phyloP scores from a whole-genome alignment of 2,888 invertebrate genomes.

The Platerodrilus igneus region DNA sequence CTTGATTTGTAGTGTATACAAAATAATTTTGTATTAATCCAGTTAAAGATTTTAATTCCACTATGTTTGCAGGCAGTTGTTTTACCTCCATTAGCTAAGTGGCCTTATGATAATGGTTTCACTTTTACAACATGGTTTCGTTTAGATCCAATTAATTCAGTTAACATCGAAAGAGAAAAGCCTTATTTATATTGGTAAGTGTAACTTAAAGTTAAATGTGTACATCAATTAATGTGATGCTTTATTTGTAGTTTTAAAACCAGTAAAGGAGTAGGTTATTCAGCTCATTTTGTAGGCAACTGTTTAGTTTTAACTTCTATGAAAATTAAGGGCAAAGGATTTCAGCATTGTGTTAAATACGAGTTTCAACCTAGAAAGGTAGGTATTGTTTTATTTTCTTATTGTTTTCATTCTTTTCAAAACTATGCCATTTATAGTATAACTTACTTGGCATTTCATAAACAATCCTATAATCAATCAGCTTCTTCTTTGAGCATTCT shows the following conservation, averaged over 20 bases:
- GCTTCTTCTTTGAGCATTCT: no score
- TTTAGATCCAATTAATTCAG: constrained; percentile 96
- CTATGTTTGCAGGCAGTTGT: constrained; percentile 88
- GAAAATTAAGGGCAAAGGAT: constrained; percentile 98
- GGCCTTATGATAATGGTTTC: constrained; percentile 99
- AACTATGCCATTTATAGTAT: neutral
- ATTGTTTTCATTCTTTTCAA: neutral
- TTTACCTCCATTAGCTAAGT: constrained; percentile 93
- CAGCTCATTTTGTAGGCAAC: constrained; percentile 98
- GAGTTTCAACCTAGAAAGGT: constrained; percentile 98
- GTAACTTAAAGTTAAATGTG: neutral
- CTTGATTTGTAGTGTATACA: no score
- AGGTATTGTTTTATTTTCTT: constrained; percentile 27
- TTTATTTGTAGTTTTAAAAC: constrained; percentile 83
- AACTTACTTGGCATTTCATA: no score
- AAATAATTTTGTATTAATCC: no score
- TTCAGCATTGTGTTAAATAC: constrained; percentile 99
- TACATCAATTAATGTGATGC: constrained; percentile 1
- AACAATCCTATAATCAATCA: no score
- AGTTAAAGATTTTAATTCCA: no score
- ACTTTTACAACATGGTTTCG: constrained; percentile 99
- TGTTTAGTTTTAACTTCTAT: constrained; percentile 97
- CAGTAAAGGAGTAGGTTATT: constrained; percentile 97
- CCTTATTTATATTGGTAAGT: constrained; percentile 95
- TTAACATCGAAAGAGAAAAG: constrained; percentile 97